Base-by-base conservation (phyloP, 2,888 invertebrate genomes). In the Agriopis aurantiaria region DNA sequence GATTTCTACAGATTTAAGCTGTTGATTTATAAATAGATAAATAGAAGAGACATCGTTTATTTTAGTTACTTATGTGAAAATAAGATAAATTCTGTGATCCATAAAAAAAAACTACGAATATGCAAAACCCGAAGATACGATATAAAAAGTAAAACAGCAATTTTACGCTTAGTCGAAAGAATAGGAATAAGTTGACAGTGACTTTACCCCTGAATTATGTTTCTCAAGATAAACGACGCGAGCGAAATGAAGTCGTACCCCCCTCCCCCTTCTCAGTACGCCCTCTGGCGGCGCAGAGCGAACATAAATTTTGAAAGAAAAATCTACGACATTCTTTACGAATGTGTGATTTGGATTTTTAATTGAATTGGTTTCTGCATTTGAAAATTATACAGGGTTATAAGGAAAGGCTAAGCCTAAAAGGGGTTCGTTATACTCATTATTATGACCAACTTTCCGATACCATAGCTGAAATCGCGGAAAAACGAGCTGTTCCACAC, bases 211-310 rank as follows among this genome's bases (percentile, higher is more conserved):
- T 94, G 96, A 96, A 93, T 96, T 96, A 96, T 96, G 95, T 95
- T 95, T 92, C 95, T 95, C 93, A 96, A 96, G 96, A 96, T 96
- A 96, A 96, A 96, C 96, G 96, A 95, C 95, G 95, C 94, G 95
- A 95, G 95, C 96, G 95, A 96, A 96, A 96, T 96, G 96, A 96
- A 96, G 96, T 96, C 96, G 95, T 95, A 88, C 86, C 85, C 81
- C 76, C 81, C 79, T 78, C 80, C 82, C 77, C 75, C 72, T 65
- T 73, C 73, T 82, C 76, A 76, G 83, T 79, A 84, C 85, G 83
- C 88, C 89, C 88, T 87, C 87, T 85, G 81, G 88, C 86, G 88
- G 89, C 86, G 80, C 85, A 87, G 85, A 86, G 85, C 81, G 88
- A 82, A 91, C 89, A 93, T 93, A 94, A 93, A 94, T 93, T 91